Percentiles rank a stretch among this genome's conserved stretches.
Evolutionary conservation across 2,797 vertebrate species (phyloP).

Genomic region (Chrosomus eos): DNA sequence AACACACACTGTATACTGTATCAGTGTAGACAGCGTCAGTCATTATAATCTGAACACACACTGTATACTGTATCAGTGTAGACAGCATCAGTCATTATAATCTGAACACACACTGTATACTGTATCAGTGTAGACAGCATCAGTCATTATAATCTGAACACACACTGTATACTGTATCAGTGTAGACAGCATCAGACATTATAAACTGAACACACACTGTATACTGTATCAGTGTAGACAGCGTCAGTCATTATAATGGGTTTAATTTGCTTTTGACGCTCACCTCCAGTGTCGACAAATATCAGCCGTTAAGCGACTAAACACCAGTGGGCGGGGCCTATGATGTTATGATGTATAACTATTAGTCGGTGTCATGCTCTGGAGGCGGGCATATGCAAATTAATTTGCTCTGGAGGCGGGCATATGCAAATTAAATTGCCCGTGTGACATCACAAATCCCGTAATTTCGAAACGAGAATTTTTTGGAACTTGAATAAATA

Average conservation of each 20-base stretch:
- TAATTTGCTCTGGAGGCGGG: neutral
- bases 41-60: neutral
- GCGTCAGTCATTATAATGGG: neutral
- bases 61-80: neutral
- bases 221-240: neutral
- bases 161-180: neutral
- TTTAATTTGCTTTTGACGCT: neutral
- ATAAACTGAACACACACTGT: neutral
- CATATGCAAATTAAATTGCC: neutral
- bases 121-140: neutral
- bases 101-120: neutral
- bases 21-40: neutral
- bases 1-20: neutral
- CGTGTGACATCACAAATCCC: neutral
- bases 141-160: neutral
- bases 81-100: neutral
- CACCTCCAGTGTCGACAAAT: neutral
- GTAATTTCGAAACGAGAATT: neutral
- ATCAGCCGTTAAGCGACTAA: neutral
- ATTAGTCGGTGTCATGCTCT: neutral
- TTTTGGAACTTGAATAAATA: neutral
- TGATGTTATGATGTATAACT: neutral
- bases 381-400: neutral
- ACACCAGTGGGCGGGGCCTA: neutral
- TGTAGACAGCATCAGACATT: neutral